Conservation (phyloP, 2,888 invertebrate genomes). For the Griposia aprilina region DNA sequence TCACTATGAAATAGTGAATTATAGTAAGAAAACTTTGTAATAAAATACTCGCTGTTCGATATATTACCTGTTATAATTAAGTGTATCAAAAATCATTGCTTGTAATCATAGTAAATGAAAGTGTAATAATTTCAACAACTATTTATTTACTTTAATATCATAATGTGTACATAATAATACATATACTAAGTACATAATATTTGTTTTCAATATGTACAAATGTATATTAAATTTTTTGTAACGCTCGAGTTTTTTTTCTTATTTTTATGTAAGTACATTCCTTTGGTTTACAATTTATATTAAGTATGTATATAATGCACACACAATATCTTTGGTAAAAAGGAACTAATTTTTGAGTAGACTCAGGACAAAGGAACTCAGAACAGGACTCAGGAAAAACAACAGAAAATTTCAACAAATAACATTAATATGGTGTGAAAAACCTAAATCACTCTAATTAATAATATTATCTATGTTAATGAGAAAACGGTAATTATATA, state of each 20-base stretch:
- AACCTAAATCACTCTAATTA: slow-evolving; percentile 18
- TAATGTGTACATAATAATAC: slow-evolving; percentile 85
- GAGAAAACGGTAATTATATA: neutral
- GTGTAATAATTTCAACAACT: slow-evolving; percentile 83
- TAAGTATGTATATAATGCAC: slow-evolving; percentile 12
- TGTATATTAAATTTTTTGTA: slow-evolving; percentile 86
- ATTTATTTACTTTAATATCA: slow-evolving; percentile 85
- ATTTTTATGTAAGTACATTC: slow-evolving; percentile 55
- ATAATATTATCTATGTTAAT: neutral
- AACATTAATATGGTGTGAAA: slow-evolving; percentile 18
- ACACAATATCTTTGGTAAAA: slow-evolving; percentile 67
- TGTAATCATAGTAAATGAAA: slow-evolving; percentile 73
- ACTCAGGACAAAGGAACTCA: neutral
- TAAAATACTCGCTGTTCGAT: slow-evolving; percentile 79
- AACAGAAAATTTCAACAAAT: neutral
- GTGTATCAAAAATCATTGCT: slow-evolving; percentile 60
- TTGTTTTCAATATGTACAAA: slow-evolving; percentile 87
- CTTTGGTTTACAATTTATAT: slow-evolving; percentile 17
- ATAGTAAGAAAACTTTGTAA: slow-evolving; percentile 64
- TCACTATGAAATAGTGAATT: slow-evolving; percentile 79
- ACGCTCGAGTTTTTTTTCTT: slow-evolving; percentile 64
- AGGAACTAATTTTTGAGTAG: slow-evolving; percentile 44
- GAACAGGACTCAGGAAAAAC: slow-evolving; percentile 27
- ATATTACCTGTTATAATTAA: slow-evolving; percentile 66
- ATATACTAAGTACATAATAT: slow-evolving; percentile 84